Evolutionary conservation across 2,888 invertebrate species (phyloP).

Genomic region (Ernsta delagoae): DNA sequence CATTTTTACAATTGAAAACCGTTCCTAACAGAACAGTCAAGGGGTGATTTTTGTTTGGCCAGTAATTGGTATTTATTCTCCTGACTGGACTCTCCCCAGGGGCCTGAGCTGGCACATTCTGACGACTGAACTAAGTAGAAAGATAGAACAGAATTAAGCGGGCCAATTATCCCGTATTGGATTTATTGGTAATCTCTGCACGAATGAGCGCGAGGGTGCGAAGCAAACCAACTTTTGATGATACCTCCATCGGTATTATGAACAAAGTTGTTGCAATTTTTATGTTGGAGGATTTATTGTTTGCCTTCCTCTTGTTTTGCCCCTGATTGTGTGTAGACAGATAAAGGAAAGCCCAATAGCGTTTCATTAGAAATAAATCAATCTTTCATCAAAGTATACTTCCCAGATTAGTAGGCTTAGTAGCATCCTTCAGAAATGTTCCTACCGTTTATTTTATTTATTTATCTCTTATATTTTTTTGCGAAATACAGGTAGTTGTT

Average conservation of each 20-base stretch:
- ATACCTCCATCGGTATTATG: conserved; percentile 82
- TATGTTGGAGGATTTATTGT: conserved; percentile 83
- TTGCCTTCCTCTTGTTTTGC: conserved; percentile 74
- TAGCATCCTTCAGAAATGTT: conserved; percentile 40
- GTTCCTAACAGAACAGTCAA: conserved; percentile 59
- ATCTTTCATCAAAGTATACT: conserved; percentile 65
- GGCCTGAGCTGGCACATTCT: conserved; percentile 84
- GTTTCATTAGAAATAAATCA: conserved; percentile 75
- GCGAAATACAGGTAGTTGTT: background rate
- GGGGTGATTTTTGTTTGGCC: conserved; percentile 68
- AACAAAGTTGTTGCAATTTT: conserved; percentile 84
- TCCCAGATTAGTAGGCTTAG: conserved; percentile 55
- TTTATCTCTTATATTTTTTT: conserved; percentile 37
- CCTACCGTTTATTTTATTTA: conserved; percentile 36
- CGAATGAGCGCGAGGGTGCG: conserved; percentile 85
- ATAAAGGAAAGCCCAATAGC: conserved; percentile 71
- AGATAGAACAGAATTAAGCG: conserved; percentile 85
- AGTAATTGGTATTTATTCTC: conserved; percentile 67
- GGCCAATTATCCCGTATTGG: conserved; percentile 85
- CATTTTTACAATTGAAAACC: conserved; percentile 54
- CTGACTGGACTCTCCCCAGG: conserved; percentile 79
- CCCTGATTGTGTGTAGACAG: conserved; percentile 73
- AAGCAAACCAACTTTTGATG: conserved; percentile 83
- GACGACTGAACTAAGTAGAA: conserved; percentile 85
- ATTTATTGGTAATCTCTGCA: conserved; percentile 86